phyloP scores from a whole-genome alignment of 2,797 vertebrate genomes.

The Sciurus vulgaris region DNA sequence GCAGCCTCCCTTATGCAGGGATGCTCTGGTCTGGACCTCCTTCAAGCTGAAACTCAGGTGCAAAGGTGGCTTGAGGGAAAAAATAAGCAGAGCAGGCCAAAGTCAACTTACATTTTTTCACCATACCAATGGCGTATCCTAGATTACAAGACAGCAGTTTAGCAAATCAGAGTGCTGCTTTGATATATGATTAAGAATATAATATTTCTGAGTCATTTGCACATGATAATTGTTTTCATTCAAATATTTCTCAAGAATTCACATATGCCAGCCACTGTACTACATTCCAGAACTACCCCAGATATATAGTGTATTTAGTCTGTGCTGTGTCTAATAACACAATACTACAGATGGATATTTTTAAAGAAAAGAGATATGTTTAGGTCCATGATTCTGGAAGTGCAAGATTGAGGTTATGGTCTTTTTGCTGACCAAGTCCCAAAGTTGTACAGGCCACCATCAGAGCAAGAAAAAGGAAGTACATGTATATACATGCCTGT shows the following conservation, averaged over 20 bases:
- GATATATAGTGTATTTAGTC: background rate
- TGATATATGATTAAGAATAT: background rate
- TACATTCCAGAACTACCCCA: background rate
- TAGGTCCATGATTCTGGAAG: background rate
- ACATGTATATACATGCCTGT: background rate
- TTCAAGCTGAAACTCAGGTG: background rate
- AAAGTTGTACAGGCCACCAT: background rate
- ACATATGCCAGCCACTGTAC: background rate
- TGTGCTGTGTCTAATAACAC: no score
- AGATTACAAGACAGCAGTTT: background rate
- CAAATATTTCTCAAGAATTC: constrained; percentile 5
- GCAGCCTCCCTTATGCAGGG: background rate
- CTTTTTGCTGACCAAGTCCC: background rate
- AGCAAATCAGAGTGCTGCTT: background rate
- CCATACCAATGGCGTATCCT: background rate
- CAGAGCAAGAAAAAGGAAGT: background rate
- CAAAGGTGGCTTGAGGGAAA: background rate
- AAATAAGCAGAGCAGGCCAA: background rate
- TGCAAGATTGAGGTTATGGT: background rate
- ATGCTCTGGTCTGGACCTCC: background rate
- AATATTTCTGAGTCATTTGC: background rate
- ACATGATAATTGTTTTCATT: background rate
- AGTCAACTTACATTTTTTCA: background rate
- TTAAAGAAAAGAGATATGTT: background rate
- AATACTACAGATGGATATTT: background rate